Evolutionary conservation across 2,113 vertebrate genomes (phyloP), one percentile per base, ranked within the genome.

Genomic region (Todiramphus saurophagus): DNA sequence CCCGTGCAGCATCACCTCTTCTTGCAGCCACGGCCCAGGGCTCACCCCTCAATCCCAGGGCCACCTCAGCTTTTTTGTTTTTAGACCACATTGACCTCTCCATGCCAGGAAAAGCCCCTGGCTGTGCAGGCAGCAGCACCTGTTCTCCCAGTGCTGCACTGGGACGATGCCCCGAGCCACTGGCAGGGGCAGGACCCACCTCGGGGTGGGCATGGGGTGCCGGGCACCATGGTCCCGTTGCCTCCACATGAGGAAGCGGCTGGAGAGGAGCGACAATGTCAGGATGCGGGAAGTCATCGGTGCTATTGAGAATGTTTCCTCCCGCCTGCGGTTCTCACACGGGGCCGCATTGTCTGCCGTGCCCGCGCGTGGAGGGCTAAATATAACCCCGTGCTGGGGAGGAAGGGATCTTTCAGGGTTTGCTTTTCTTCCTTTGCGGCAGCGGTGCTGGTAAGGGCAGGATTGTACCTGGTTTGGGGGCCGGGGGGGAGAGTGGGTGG

Each of bases 261-360:
- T 0, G 3, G 84, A 83, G 80, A 62, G 0, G 27, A 90, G 89
- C 12, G 89, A 98, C 98, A 98, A 98, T 98, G 97, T 98, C 97
- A 98, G 98, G 98, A 98, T 98, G 93, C 91, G 90, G 95, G 97
- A 98, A 97, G 94, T 93, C 64, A 39, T 87, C 55, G 93, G 88
- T 51, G 95, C 98, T 96, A 98, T 97, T 97, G 97, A 98, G 96
- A 3, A 62, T 15, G 50, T 92, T 98, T 98, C 98, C 98, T 94
- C 97, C 94, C 30, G 95, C 91, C 88, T 50, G 75, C 39, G 7
- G 96, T 97, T 98, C 98, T 94, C 98, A 98, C 97, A 95, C 79
- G 39, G 95, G 96, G 86, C 89, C 1, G 3, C 90, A 96, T 95
- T 96, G 94, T 93, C 83, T 89, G 83, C 55, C 9, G 2, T 72